Evolutionary conservation across 2,113 vertebrate species (phyloP), one percentile per base, ranked within the genome.

Genomic region (Bettongia penicillata): DNA sequence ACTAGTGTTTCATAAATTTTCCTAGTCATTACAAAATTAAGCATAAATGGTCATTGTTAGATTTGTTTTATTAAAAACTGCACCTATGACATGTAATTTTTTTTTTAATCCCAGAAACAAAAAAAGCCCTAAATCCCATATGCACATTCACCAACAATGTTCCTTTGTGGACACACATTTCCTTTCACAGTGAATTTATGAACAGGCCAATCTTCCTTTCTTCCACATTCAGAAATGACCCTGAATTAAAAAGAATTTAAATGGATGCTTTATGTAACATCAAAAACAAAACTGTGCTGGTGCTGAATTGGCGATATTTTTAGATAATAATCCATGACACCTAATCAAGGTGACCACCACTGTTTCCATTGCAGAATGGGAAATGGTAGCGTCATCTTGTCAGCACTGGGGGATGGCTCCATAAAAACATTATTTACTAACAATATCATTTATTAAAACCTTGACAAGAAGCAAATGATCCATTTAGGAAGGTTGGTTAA

Each of bases 291-390:
- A 93, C 52, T 94, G 89, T 11, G 93, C 12, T 68, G 91, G 12
- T 43, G 89, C 68, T 52, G 93, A 94, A 90, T 7, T 50, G 52
- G 50, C 90, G 43, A 49, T 92, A 90, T 93, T 93, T 95, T 97
- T 84, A 93, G 47, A 48, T 53, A 93, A 89, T 68, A 93, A 92
- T 1, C 91, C 51, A 90, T 55, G 2, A 68, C 26, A 52, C 51
- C 51, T 92, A 93, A 91, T 55, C 10, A 94, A n/a, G 22, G n/a
- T 28, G 68, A 95, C 26, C 10, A 93, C 37, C 31, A 19, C 5
- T 94, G 48, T 91, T 50, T 22, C 53, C 52, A 53, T 0, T 90
- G 91, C n/a, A 89, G 94, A 95, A 57, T 89, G 48, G 90, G 96
- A 95, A 4, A 77, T 26, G 22, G 28, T 90, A 52, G 68, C 49